Conservation (phyloP, 2,797 vertebrate species). For the Aplochiton taeniatus region DNA sequence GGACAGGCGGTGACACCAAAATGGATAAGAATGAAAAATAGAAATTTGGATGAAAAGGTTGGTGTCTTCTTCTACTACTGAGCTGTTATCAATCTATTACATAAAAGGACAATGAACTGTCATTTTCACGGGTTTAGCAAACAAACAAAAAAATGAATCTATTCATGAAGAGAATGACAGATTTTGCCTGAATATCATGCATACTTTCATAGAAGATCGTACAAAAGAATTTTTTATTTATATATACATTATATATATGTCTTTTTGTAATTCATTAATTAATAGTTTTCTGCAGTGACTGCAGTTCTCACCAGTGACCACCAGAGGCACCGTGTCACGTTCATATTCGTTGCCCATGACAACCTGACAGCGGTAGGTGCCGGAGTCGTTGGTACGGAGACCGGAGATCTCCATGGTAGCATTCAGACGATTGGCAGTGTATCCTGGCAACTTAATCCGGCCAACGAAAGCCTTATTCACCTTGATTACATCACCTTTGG, state of each 20-base stretch:
- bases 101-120: not conserved
- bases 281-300: constrained; percentile 11
- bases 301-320: constrained; percentile 86
- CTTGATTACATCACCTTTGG: constrained; percentile 87
- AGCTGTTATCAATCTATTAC: not conserved
- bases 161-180: too few species aligned
- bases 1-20: not conserved
- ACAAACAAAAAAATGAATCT: too few species aligned
- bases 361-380: constrained; percentile 90
- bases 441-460: constrained; percentile 82
- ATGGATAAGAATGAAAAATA: not conserved
- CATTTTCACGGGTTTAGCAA: not conserved
- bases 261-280: not conserved
- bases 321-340: constrained; percentile 86
- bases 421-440: constrained; percentile 77
- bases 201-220: too few species aligned
- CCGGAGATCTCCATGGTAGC: constrained; percentile 84
- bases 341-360: constrained; percentile 86
- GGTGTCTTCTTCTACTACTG: not conserved
- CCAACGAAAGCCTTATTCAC: constrained; percentile 87
- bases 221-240: too few species aligned
- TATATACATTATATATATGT: too few species aligned
- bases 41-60: not conserved
- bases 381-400: constrained; percentile 86
- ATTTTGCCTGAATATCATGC: too few species aligned